Evolutionary conservation across 53 echinoderm and acorn worm genomes (phyloP).

Genomic region (Echinometra lucunter): DNA sequence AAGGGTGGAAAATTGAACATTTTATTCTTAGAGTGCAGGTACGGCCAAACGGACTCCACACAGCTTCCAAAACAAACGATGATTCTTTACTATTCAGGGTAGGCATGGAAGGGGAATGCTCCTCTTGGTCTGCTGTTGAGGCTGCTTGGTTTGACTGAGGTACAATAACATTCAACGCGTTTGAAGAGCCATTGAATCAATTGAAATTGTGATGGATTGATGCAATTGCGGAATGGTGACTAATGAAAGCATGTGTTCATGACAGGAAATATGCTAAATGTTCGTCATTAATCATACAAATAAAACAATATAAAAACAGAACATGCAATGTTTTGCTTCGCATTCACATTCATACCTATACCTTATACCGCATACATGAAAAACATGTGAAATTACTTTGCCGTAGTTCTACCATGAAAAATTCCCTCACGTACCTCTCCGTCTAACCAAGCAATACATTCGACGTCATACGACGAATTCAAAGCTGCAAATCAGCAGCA

Average conservation of each 20-base stretch:
- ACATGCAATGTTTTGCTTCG: not conserved
- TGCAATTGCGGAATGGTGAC: not conserved
- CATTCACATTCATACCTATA: not conserved
- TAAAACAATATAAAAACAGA: not conserved
- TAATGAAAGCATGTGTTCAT: not conserved
- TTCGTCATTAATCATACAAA: not conserved
- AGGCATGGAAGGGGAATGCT: no score
- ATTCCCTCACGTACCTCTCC: conserved; percentile 3
- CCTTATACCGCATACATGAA: not conserved
- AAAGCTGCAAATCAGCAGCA: conserved; percentile 15
- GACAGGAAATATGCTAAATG: not conserved
- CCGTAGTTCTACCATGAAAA: not conserved
- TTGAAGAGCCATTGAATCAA: not conserved
- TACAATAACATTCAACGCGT: no score
- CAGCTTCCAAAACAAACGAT: no score
- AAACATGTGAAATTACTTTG: not conserved
- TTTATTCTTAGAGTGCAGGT: no score
- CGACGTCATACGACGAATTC: not conserved
- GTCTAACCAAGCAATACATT: not conserved
- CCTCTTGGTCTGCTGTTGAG: no score
- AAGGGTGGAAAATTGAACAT: no score
- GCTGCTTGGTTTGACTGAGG: no score
- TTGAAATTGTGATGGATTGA: not conserved
- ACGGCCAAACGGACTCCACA: no score
- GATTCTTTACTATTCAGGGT: no score